Conservation (phyloP, 2,888 invertebrate species). For the Mesodorylaimus sp. region DNA sequence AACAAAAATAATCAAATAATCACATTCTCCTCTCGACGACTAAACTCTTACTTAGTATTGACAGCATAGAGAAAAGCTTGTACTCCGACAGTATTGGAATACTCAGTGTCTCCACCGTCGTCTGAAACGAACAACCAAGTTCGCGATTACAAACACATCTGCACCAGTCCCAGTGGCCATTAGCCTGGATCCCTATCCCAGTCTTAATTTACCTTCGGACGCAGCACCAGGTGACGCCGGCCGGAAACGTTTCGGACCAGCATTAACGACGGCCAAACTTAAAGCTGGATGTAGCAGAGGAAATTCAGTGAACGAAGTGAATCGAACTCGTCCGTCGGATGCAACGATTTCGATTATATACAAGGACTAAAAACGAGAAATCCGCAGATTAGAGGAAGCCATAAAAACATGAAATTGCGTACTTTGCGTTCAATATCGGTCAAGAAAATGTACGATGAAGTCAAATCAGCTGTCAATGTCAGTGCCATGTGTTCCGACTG, state of each 20-base stretch:
- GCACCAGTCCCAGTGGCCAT: background rate
- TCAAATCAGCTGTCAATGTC: constrained; percentile 61
- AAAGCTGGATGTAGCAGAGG: constrained; percentile 65
- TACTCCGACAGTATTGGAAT: background rate
- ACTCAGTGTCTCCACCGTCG: background rate
- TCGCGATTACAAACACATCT: background rate
- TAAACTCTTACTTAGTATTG: constrained; percentile 4
- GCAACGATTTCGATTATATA: background rate
- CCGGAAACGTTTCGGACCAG: constrained; percentile 35
- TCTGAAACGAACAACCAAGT: background rate
- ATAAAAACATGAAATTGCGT: constrained; percentile 11
- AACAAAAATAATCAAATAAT: background rate
- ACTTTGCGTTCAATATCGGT: constrained; percentile 66
- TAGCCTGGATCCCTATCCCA: constrained; percentile 15
- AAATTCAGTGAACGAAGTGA: constrained; percentile 54
- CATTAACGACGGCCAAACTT: constrained; percentile 68
- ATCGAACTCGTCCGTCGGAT: constrained; percentile 37
- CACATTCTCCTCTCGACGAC: background rate
- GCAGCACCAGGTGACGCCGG: constrained; percentile 6
- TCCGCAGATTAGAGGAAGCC: background rate
- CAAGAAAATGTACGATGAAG: constrained; percentile 63
- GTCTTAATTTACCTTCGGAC: too few species aligned
- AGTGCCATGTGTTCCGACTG: constrained; percentile 30
- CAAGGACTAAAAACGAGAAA: constrained; percentile 5
- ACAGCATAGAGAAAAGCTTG: constrained; percentile 4